These are phyloP conservation scores for Laupala kohalensis DNA, from an alignment of 1,140 invertebrate species.

Conservation along the genomic window DNA sequence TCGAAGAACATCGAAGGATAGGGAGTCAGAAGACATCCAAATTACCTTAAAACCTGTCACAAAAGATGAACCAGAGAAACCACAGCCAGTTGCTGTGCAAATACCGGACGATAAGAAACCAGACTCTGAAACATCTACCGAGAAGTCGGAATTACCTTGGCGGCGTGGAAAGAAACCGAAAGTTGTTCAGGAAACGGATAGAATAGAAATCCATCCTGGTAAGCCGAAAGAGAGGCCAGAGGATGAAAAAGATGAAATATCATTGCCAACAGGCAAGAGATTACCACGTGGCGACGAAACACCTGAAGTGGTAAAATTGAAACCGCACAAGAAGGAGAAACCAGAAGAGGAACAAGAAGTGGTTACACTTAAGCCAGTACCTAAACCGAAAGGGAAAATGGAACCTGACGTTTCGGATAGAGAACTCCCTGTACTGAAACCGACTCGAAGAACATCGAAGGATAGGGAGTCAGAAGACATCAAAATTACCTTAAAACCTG, in stretches of 20 bases:
- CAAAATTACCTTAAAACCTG: constrained; percentile 15
- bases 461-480: constrained; percentile 21
- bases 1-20: constrained; percentile 28
- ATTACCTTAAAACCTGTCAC: constrained; percentile 15
- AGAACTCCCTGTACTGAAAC: constrained; percentile 13
- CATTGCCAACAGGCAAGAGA: too few relatives aligned
- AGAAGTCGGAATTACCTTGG: constrained; percentile 18
- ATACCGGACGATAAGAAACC: constrained; percentile 23
- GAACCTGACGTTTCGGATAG: constrained; percentile 17
- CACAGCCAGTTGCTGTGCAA: constrained; percentile 20
- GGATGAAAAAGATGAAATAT: too few relatives aligned
- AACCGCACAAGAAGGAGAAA: constrained; percentile 20
- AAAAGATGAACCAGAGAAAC: constrained; percentile 16
- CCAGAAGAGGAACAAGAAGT: constrained; percentile 18
- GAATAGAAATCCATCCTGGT: too few relatives aligned
- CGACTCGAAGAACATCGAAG: constrained; percentile 23
- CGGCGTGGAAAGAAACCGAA: constrained; percentile 11
- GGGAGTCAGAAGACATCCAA: background rate
- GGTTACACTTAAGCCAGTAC: constrained; percentile 13
- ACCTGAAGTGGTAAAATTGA: constrained; percentile 20
- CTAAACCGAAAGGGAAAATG: constrained; percentile 1
- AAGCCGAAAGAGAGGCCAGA: too few relatives aligned
- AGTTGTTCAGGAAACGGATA: constrained; percentile 2
- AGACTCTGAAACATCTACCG: constrained; percentile 17
- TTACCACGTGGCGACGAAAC: too few relatives aligned